A percentile compares a stretch with the other conserved stretches of the same genome.
Conservation (phyloP, 1,140 invertebrate species). For the Drosophila watanabei region DNA sequence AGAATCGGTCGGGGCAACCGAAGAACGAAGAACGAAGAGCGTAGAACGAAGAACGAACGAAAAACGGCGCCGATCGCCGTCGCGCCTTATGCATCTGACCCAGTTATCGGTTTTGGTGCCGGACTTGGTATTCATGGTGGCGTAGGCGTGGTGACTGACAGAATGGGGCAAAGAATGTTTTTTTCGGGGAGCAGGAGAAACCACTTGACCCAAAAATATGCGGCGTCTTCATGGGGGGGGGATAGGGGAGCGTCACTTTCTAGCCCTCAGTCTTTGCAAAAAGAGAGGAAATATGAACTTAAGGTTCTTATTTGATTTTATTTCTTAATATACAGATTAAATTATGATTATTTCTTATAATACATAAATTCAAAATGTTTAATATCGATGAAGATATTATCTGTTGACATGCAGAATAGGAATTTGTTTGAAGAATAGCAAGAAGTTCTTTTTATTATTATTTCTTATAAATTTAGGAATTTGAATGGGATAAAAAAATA, state of each 20-base stretch:
- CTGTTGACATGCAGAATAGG: neutral
- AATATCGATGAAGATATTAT: neutral
- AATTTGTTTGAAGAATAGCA: neutral
- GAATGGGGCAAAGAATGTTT: slow-evolving; percentile 36
- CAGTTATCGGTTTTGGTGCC: slow-evolving; percentile 73
- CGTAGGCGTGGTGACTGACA: slow-evolving; percentile 66
- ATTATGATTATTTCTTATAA: too few relatives aligned
- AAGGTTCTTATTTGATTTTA: neutral
- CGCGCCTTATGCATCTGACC: slow-evolving; percentile 82
- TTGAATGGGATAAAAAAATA: neutral
- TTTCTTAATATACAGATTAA: too few relatives aligned
- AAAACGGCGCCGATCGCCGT: slow-evolving; percentile 49
- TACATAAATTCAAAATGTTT: neutral
- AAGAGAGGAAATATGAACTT: neutral
- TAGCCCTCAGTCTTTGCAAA: slow-evolving; percentile 1
- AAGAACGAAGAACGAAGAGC: slow-evolving; percentile 20
- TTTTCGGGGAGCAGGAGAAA: slow-evolving; percentile 33
- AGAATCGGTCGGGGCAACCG: slow-evolving; percentile 11
- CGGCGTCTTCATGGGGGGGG: neutral
- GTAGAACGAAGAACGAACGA: slow-evolving; percentile 36
- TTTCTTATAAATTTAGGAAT: neutral
- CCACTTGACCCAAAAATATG: slow-evolving; percentile 65
- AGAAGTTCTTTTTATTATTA: neutral
- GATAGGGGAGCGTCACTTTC: slow-evolving; percentile 16
- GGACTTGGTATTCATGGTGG: slow-evolving; percentile 79